Conservation (phyloP, 2,113 vertebrate genomes). For the Psittacara wagleri region DNA sequence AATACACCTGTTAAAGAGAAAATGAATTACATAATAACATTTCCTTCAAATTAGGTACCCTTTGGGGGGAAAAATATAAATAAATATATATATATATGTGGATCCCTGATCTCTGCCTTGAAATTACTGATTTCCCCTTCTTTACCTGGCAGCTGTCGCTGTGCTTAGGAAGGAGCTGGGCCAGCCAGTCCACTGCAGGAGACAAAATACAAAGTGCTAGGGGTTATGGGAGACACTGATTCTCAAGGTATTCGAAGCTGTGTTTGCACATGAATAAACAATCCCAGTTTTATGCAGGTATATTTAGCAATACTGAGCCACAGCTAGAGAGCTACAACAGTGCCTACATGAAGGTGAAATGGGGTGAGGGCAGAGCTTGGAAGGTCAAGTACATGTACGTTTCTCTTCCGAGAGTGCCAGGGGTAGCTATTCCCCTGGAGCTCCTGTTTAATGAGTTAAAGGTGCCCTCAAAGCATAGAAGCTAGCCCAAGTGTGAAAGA, state of each 20-base stretch:
- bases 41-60: not conserved
- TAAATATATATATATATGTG: not conserved
- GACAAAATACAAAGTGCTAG: not conserved
- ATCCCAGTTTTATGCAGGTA: not conserved
- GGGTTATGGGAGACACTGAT: not conserved
- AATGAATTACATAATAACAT: not conserved
- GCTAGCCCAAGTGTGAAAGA: not conserved
- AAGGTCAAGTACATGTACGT: not conserved
- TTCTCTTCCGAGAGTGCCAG: not conserved
- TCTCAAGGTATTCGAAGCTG: not conserved
- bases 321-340: not conserved
- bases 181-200: not conserved
- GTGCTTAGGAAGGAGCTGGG: slow-evolving; percentile 15
- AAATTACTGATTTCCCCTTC: not conserved
- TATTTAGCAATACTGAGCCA: not conserved
- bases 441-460: not conserved
- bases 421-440: not conserved
- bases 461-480: not conserved
- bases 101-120: not conserved
- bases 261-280: not conserved
- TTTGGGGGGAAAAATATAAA: not conserved
- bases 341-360: not conserved
- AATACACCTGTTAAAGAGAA: slow-evolving; percentile 29
- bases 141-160: not conserved
- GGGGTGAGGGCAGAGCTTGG: not conserved